A percentile compares a stretch with the other conserved stretches of the same genome.
Conservation (phyloP, 2,797 vertebrate species). For the Sebastes hubbsi region DNA sequence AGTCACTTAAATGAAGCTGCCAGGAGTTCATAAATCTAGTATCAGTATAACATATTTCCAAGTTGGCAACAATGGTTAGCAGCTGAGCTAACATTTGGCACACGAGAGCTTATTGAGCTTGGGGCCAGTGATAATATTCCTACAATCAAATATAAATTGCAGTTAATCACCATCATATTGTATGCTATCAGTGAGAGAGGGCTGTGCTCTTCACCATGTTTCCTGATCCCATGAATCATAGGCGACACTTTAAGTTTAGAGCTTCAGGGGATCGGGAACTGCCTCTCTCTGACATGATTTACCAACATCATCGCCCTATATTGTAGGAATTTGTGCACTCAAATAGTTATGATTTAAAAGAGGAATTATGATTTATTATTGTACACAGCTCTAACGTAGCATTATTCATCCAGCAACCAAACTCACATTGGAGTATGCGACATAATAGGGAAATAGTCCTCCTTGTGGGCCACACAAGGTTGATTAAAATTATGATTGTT, state of each 20-base stretch:
- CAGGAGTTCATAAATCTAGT: constrained; percentile 17
- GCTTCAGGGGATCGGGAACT: background rate
- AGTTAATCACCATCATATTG: background rate
- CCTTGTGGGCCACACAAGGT: background rate
- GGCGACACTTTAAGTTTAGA: background rate
- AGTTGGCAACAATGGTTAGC: constrained; percentile 5
- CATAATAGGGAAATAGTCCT: background rate
- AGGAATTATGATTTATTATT: background rate
- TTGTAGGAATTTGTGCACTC: background rate
- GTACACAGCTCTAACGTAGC: background rate
- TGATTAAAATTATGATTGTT: background rate
- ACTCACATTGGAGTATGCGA: too few relatives aligned
- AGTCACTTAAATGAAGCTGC: constrained; percentile 1
- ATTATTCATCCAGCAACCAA: background rate
- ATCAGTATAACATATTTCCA: constrained; percentile 6
- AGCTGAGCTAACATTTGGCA: constrained; percentile 30
- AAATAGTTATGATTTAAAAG: background rate
- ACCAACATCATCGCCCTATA: background rate
- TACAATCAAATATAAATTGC: constrained; percentile 5
- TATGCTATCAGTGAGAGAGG: background rate
- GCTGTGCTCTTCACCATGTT: background rate
- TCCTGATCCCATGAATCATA: background rate
- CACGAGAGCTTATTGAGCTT: background rate
- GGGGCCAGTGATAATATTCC: background rate
- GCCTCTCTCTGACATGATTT: background rate